Percentiles rank a stretch among this genome's conserved stretches.
Evolutionary conservation across 2,888 invertebrate species (phyloP).

Genomic region (Chloroclysta siterata): DNA sequence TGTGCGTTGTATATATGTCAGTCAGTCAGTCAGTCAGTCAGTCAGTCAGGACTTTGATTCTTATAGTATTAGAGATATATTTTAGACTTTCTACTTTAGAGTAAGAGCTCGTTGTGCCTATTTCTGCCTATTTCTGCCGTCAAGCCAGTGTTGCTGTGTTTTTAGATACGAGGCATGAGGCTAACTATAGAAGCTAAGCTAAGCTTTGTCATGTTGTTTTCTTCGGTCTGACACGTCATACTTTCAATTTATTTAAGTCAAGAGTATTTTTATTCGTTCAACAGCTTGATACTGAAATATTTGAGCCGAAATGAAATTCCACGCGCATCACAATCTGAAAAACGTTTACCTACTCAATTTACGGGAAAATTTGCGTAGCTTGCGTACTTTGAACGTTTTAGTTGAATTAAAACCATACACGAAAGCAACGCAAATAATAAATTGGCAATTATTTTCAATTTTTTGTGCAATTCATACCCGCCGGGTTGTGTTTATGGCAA

Average conservation of each 20-base stretch:
- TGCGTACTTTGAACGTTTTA: constrained; percentile 24
- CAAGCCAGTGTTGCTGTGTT: no score
- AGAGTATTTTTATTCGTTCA: constrained; percentile 25
- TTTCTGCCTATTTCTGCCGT: no score
- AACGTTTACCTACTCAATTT: constrained; percentile 33
- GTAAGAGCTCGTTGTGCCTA: no score
- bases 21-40: no score
- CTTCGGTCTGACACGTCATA: constrained; percentile 38
- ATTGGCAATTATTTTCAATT: constrained; percentile 80
- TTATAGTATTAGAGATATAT: no score
- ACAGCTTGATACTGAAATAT: constrained; percentile 22
- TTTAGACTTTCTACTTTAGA: no score
- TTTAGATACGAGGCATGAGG: no score
- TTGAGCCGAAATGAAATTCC: constrained; percentile 32
- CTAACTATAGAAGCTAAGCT: no score
- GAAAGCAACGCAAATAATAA: constrained; percentile 66
- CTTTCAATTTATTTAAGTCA: constrained; percentile 16
- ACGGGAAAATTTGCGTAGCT: constrained; percentile 18
- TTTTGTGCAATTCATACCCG: constrained; percentile 82
- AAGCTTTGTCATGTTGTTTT: not conserved
- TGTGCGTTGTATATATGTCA: no score
- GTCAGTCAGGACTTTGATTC: no score
- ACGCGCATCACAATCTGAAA: constrained; percentile 29
- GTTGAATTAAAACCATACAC: constrained; percentile 61
- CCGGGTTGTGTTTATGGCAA: constrained; percentile 82